Evolutionary conservation across 2,888 invertebrate species (phyloP), one percentile per base, ranked within the genome.

Genomic region (Agrochola circellaris): DNA sequence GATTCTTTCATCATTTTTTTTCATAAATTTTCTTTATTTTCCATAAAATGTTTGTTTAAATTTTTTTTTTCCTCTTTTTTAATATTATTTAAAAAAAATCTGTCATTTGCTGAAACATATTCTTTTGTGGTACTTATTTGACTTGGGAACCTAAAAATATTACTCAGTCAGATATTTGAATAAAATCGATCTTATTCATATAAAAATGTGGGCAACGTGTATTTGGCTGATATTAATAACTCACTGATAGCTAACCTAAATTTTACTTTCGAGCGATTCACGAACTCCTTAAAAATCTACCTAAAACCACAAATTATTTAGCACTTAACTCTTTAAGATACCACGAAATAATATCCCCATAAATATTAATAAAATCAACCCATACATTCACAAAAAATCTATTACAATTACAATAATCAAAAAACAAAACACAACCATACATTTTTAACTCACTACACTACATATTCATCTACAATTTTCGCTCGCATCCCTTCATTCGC

Each of bases 401-500:
- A 26, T 45, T 6, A 20, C 17, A 34, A 9, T 11, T 42, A 8
- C 2, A 38, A 9, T 26, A 8, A 3, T 5, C 9, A 45, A 45
- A 72, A 73, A 54, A 42, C 11, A 54, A 73, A 54, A 73, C 30
- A 26, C 9, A 9, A 51, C 2, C 11, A 26, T 17, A 30, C 56
- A n/a, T 42, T 15, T 45, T 8, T 8, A 26, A 23, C n/a, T 58
- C 51, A 51, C 15, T 58, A 62, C n/a, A 13, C 0, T 17, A n/a
- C 15, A 20, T 15, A 30, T 62, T 42, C 42, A 45, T 51, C 11
- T 30, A 70, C 58, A 45, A 75, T 62, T 58, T 42, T 61, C 30
- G 0, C 74, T 23, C 34, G 51, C 67, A 70, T 81, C 81, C 45
- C 56, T 30, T 62, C 17, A 45, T 26, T 9, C 11, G 13, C 34